Percentiles rank a stretch among this genome's conserved stretches.
Evolutionary conservation across 2,888 invertebrate genomes (phyloP).

Genomic region (Drosophila pseudotalamancana): DNA sequence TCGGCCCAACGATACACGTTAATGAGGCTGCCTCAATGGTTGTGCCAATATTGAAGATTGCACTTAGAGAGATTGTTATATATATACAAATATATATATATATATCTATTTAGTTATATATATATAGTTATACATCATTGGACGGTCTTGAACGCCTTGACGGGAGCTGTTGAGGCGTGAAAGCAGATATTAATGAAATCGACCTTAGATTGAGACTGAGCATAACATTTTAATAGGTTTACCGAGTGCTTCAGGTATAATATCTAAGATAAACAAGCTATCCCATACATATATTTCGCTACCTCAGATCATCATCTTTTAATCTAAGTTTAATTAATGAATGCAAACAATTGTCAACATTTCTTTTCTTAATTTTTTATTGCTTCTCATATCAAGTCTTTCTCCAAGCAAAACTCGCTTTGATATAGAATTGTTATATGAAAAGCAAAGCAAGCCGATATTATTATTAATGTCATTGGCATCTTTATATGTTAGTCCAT

Average conservation of each 20-base stretch:
- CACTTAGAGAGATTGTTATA: constrained; percentile 46
- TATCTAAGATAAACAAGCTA: no score
- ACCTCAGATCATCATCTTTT: constrained; percentile 1
- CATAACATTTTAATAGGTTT: constrained; percentile 13
- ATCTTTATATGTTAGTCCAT: constrained; percentile 30
- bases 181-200: constrained; percentile 18
- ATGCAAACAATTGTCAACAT: constrained; percentile 8
- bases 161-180: constrained; percentile 32
- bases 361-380: constrained; percentile 13
- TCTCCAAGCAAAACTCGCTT: constrained; percentile 35
- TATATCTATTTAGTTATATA: not conserved
- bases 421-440: not conserved
- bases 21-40: constrained; percentile 54
- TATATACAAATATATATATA: constrained; percentile 12
- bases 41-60: constrained; percentile 63
- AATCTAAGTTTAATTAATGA: constrained; percentile 15
- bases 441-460: constrained; percentile 14
- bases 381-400: constrained; percentile 1
- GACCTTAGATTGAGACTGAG: constrained; percentile 17
- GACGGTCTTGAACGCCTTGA: constrained; percentile 2
- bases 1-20: constrained; percentile 31
- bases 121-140: constrained; percentile 3
- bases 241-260: not conserved
- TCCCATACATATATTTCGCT: no score
- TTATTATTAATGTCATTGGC: constrained; percentile 42